Base-by-base conservation (phyloP, 1,140 invertebrate species). In the Caenorhabditis brenneri region DNA sequence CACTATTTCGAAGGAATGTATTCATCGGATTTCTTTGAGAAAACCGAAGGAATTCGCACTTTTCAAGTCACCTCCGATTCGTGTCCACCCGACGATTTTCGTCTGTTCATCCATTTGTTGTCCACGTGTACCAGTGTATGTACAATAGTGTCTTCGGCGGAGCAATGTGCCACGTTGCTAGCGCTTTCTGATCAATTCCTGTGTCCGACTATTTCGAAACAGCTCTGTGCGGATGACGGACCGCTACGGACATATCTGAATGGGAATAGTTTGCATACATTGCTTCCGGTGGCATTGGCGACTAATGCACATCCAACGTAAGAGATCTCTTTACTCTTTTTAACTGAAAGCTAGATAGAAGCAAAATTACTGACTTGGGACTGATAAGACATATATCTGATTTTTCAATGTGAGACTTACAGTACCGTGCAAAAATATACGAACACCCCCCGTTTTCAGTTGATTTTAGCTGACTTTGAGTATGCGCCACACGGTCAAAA, bases 1-100 rank as follows among this genome's bases (percentile, higher is more conserved):
- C 65, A 74, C 29, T 74, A 74, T 74, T 74, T 74, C 36, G 65
- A 74, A n/a, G 65, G 65, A 33, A 74, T 74, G 65, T 74, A 42
- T 19, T 74, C 65, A 9, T 74, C 65, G 1, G 36, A 74, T 24
- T 74, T 74, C 22, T 33, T 74, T 0, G 65, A 74, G 24, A 74
- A 74, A 46, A 74, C 65, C 22, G 65, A 74, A 22, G 65, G n/a
- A 24, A 42, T 74, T 24, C 65, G 65, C 5, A 74, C 19, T 3
- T 74, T 74, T 24, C 65, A 74, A 42, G 36, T 74, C 3, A 33
- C 42, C 4, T 74, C 65, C 22, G 65, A 74, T 24, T 74, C 65
- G n/a, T 74, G 65, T 74, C 19, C 29, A 2, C 65, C 65, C 0
- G 65, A 42, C 9, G 65, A 74, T 4, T 74, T 74, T n/a, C 65